phyloP scores from a whole-genome alignment of 2,113 vertebrate species.

The Etia nguti region DNA sequence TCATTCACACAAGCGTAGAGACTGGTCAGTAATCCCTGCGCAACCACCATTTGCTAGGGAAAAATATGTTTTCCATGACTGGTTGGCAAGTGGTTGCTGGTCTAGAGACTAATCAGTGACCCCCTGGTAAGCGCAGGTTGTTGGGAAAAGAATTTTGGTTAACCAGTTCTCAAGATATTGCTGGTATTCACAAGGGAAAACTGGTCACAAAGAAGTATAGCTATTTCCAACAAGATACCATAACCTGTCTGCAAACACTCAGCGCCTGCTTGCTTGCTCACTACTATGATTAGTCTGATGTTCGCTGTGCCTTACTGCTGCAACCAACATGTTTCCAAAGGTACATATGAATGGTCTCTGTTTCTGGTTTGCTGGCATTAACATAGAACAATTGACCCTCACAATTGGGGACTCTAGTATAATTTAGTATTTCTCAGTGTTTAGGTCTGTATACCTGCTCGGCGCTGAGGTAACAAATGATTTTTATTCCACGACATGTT shows the following conservation, averaged over 20 bases:
- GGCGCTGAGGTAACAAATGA: not conserved
- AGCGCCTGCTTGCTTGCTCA: fast-evolving
- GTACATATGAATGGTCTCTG: not conserved
- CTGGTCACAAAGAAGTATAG: not conserved
- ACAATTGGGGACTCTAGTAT: not conserved
- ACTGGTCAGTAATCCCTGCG: fast-evolving
- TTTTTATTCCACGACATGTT: not conserved
- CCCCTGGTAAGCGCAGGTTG: not conserved
- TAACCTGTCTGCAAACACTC: not conserved
- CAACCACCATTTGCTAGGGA: not conserved
- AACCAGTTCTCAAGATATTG: too few relatives aligned
- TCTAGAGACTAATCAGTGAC: not conserved
- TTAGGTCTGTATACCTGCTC: not conserved
- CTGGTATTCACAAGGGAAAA: not conserved
- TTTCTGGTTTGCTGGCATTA: slow-evolving; percentile 1
- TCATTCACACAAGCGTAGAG: not conserved
- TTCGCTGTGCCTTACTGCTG: not conserved
- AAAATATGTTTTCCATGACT: not conserved
- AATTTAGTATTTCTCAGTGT: slow-evolving; percentile 22
- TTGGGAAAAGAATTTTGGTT: fast-evolving
- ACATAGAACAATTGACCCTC: not conserved
- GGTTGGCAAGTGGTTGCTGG: not conserved
- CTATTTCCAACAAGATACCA: fast-evolving
- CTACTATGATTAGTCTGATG: not conserved
- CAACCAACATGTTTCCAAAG: not conserved